A percentile compares a stretch with the other conserved stretches of the same genome.
Evolutionary conservation across 2,797 vertebrate species (phyloP).

Genomic region (Acanthornis magna): DNA sequence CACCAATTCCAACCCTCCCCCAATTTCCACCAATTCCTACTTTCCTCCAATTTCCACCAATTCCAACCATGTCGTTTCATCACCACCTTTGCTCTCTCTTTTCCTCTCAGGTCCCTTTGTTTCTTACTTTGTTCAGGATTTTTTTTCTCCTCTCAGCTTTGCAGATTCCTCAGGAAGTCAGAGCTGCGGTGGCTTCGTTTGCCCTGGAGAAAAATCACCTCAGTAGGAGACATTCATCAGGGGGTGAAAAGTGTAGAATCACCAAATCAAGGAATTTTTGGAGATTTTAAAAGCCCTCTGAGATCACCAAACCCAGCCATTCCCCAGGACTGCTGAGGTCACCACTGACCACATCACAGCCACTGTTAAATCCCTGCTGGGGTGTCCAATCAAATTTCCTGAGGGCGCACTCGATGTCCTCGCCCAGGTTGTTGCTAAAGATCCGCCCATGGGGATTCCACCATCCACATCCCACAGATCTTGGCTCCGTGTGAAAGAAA

Average conservation of each 20-base stretch:
- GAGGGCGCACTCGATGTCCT: background rate
- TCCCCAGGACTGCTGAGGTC: background rate
- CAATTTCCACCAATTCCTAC: too few species aligned
- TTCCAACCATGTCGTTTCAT: background rate
- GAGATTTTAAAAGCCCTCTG: background rate
- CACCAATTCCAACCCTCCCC: background rate
- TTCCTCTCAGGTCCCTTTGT: background rate
- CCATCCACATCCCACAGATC: background rate
- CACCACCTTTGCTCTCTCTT: background rate
- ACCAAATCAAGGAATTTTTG: background rate
- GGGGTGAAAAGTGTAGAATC: background rate
- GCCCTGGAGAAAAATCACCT: background rate
- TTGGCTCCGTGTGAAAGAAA: background rate
- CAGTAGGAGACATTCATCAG: background rate
- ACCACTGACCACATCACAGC: background rate
- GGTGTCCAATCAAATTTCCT: background rate
- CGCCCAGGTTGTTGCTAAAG: fast-evolving
- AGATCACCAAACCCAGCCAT: background rate
- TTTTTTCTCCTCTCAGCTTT: background rate
- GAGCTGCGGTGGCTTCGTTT: too few species aligned
- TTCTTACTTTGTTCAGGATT: background rate
- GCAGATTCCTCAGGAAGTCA: background rate
- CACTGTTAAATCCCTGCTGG: background rate
- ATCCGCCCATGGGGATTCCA: too few species aligned
- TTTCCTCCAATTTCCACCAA: background rate